Evolutionary conservation across 2,888 invertebrate genomes (phyloP).

Genomic region (Aporophyla lueneburgensis): DNA sequence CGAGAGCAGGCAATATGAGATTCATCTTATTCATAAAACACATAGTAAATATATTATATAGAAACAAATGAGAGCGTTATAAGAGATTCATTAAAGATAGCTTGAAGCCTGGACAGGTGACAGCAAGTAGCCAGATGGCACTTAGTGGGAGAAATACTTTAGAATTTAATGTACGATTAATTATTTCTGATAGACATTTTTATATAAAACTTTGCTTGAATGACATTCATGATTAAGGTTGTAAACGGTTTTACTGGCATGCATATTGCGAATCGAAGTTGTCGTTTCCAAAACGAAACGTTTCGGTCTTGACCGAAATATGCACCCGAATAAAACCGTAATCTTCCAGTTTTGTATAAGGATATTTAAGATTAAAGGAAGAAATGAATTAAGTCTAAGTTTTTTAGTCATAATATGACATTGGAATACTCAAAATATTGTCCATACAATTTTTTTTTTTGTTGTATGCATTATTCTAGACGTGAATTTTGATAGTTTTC

Average conservation of each 20-base stretch:
- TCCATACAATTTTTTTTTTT: conserved; percentile 31
- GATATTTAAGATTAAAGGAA: conserved; percentile 23
- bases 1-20: conserved; percentile 35
- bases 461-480: conserved; percentile 11
- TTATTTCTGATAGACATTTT: conserved; percentile 5
- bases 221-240: background rate
- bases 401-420: conserved; percentile 43
- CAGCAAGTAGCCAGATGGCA: conserved; percentile 76
- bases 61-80: conserved; percentile 16
- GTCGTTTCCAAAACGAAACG: background rate
- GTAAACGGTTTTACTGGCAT: background rate
- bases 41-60: background rate
- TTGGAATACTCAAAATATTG: conserved; percentile 51
- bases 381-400: conserved; percentile 12
- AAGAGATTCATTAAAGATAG: conserved; percentile 48
- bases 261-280: background rate
- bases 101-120: conserved; percentile 40
- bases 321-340: background rate
- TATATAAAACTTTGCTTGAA: background rate
- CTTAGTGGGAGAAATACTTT: conserved; percentile 75
- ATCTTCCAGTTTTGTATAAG: background rate
- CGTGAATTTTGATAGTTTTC: background rate
- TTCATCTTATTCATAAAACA: conserved; percentile 13
- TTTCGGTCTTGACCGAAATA: background rate
- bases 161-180: conserved; percentile 34